These are phyloP conservation scores for Hermaeophaga mercurialis DNA, from an alignment of 2,888 invertebrate genomes.

Conservation along the genomic window DNA sequence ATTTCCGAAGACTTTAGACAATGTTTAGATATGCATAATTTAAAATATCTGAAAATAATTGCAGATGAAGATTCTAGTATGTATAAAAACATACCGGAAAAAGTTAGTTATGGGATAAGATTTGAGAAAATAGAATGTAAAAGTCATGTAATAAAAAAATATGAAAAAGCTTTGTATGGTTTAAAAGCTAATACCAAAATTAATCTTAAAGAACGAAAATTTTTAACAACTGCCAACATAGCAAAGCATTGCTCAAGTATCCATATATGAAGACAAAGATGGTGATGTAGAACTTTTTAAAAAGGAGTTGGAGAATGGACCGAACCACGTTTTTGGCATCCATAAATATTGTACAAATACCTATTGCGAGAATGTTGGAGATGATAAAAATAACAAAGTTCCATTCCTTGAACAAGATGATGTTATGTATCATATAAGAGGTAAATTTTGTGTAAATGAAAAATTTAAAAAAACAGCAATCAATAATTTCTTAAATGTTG, in stretches of 20 bases:
- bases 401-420: neutral
- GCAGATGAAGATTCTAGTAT: neutral
- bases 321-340: neutral
- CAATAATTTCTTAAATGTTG: neutral
- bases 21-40: neutral
- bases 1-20: neutral
- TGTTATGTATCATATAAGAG: neutral
- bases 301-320: neutral
- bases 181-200: slow-evolving; percentile 11
- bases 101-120: slow-evolving; percentile 8
- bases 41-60: neutral
- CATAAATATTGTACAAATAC: neutral
- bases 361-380: neutral
- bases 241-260: too few species aligned
- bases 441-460: neutral
- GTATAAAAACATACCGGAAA: neutral
- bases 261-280: neutral
- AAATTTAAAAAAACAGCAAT: neutral
- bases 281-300: neutral
- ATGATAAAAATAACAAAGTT: neutral
- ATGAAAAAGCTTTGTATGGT: slow-evolving; percentile 12
- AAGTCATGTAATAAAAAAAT: slow-evolving; percentile 25
- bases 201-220: slow-evolving; percentile 1
- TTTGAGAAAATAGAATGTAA: slow-evolving; percentile 19
- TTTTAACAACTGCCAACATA: neutral